These are phyloP conservation scores for Cydia strobilella DNA, from an alignment of 1,140 invertebrate genomes.

Conservation along the genomic window DNA sequence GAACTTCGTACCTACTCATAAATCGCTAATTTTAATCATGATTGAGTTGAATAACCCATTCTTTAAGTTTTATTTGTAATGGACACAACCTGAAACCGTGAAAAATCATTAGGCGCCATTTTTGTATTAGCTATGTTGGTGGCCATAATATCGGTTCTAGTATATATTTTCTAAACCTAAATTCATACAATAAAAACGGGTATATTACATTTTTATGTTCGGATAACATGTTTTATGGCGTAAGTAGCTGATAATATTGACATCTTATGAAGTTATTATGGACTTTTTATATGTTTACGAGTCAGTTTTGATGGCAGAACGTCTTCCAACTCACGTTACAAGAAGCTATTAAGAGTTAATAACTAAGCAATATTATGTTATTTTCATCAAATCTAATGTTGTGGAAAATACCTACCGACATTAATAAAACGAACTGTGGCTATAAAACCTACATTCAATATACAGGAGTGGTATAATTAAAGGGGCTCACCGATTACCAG, in stretches of 20 bases:
- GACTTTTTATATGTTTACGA: constrained; percentile 26
- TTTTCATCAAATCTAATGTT: constrained; percentile 12
- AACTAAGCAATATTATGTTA: constrained; percentile 19
- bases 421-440: background rate
- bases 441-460: background rate
- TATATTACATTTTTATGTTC: constrained; percentile 15
- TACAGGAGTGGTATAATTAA: background rate
- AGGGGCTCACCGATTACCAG: too few species aligned
- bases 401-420: constrained; percentile 11
- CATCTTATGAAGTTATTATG: constrained; percentile 24
- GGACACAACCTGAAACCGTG: too few species aligned
- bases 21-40: too few species aligned
- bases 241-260: constrained; percentile 23
- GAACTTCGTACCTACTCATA: too few species aligned
- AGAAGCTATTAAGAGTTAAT: constrained; percentile 25
- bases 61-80: too few species aligned
- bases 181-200: constrained; percentile 21
- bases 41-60: too few species aligned
- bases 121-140: too few species aligned
- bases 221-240: constrained; percentile 23
- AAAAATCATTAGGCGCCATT: too few species aligned
- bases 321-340: constrained; percentile 18
- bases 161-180: background rate
- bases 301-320: constrained; percentile 14
- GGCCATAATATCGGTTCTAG: background rate